These are phyloP conservation scores for Ceratina japonica DNA, from an alignment of 1,140 invertebrate species.

Conservation along the genomic window DNA sequence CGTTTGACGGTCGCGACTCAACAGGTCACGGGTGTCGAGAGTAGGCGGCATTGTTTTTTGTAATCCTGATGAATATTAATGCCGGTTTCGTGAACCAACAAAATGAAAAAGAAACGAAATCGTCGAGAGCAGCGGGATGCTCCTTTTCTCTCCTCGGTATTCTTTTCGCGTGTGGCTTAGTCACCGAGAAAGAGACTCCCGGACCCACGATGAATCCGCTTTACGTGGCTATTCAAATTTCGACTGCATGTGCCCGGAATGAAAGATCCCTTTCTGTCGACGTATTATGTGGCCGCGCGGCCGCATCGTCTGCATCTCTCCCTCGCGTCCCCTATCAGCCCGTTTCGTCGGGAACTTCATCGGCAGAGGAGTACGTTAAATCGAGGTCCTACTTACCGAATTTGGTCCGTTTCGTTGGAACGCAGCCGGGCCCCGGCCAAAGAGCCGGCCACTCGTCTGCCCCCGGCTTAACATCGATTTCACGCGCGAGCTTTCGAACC, in stretches of 20 bases:
- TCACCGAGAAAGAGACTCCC: constrained; percentile 63
- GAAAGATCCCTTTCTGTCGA: constrained; percentile 58
- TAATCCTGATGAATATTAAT: constrained; percentile 77
- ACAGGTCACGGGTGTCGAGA: constrained; percentile 70
- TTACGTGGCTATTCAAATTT: constrained; percentile 76
- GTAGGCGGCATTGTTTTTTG: constrained; percentile 74
- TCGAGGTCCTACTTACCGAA: not conserved
- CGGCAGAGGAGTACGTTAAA: not conserved
- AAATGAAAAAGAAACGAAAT: not conserved
- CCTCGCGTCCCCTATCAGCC: not conserved
- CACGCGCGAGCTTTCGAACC: too few species aligned
- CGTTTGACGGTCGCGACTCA: constrained; percentile 70
- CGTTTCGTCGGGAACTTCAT: not conserved
- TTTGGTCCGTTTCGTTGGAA: too few species aligned
- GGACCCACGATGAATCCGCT: constrained; percentile 65
- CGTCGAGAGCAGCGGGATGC: not conserved
- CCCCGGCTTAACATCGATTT: too few species aligned
- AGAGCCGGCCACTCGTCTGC: too few species aligned
- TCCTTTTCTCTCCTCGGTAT: constrained; percentile 66
- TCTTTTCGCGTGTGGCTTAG: constrained; percentile 77
- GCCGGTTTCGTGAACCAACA: constrained; percentile 64
- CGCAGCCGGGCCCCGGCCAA: too few species aligned
- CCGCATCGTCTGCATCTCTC: constrained; percentile 37
- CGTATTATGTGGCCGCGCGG: not conserved
- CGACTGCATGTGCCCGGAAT: constrained; percentile 73